These are phyloP conservation scores for Lynx canadensis DNA, from an alignment of 2,113 vertebrate genomes.

Conservation along the genomic window DNA sequence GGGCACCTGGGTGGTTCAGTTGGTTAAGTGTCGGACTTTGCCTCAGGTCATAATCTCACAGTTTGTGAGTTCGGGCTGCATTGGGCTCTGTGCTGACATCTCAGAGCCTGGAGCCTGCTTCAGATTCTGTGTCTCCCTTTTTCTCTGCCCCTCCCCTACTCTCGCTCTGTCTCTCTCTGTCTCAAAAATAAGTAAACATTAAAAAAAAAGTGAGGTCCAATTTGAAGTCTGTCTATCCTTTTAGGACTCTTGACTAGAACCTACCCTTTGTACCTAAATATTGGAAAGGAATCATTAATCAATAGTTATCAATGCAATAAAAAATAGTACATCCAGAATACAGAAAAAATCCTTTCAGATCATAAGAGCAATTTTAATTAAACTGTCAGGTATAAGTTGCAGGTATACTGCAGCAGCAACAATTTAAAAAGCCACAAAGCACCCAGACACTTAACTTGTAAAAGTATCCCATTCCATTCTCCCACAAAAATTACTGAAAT, in stretches of 20 bases:
- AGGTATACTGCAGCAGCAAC: background rate
- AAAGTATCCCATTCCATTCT: background rate
- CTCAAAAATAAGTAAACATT: too few species aligned
- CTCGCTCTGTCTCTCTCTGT: too few species aligned
- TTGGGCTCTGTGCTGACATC: too few species aligned
- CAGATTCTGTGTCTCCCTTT: too few species aligned
- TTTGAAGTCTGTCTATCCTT: background rate
- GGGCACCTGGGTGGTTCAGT: too few species aligned
- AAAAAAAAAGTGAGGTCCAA: background rate
- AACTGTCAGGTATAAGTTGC: background rate
- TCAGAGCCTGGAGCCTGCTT: too few species aligned
- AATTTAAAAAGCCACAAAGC: background rate
- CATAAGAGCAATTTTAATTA: conserved; percentile 46
- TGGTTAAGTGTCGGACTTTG: too few species aligned
- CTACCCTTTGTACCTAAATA: background rate
- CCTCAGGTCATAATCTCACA: too few species aligned
- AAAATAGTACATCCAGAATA: background rate
- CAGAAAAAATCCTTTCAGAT: background rate
- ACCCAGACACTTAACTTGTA: background rate
- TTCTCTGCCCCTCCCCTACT: too few species aligned
- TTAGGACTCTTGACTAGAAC: background rate
- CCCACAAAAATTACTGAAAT: background rate
- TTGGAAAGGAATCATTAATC: conserved; percentile 11
- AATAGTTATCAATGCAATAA: background rate
- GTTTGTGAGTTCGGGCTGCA: too few species aligned